Evolutionary conservation across 2,888 invertebrate species (phyloP), one percentile per base, ranked within the genome.

Genomic region (Ochropleura leucogaster): DNA sequence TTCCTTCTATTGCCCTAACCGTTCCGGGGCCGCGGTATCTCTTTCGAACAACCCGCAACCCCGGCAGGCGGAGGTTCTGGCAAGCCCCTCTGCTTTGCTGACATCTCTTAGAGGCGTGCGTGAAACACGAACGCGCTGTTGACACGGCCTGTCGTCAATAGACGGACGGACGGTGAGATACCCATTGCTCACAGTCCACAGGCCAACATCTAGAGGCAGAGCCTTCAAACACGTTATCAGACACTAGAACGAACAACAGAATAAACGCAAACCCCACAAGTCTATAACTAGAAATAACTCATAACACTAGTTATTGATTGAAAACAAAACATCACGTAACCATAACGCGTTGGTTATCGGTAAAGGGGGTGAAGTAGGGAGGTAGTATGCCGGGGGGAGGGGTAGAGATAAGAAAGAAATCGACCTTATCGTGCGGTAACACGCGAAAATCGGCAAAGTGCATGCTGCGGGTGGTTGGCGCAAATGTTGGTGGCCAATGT

Each of bases 371-470:
- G 87, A 86, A 77, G 83, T 78, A 78, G 76, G 80, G 79, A 77
- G 77, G 74, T 72, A 66, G 80, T 46, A 66, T 63, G 72, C 70
- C 70, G 74, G 80, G 72, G 81, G 83, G 88, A 87, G 84, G 82
- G 85, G 82, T 74, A 66, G 71, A 88, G 92, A 92, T 92, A 93
- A 91, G 90, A 89, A 90, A 89, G 91, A 90, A 92, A 92, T 90
- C 90, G 89, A 65, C 85, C 90, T 94, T 95, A 95, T 95, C 94
- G 91, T 90, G 72, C 74, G 80, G 87, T 88, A 88, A 86, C 90
- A 91, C 89, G 92, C 91, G 91, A 92, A 93, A 94, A 94, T 94
- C 90, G 91, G 87, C 90, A 92, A 92, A 93, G 89, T 92, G 91
- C 90, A 90, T 82, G 88, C 86, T 90, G 90, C 90, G 90, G 90